Evolutionary conservation across 2,113 vertebrate species (phyloP), one percentile per base, ranked within the genome.

Genomic region (Pimephales promelas): DNA sequence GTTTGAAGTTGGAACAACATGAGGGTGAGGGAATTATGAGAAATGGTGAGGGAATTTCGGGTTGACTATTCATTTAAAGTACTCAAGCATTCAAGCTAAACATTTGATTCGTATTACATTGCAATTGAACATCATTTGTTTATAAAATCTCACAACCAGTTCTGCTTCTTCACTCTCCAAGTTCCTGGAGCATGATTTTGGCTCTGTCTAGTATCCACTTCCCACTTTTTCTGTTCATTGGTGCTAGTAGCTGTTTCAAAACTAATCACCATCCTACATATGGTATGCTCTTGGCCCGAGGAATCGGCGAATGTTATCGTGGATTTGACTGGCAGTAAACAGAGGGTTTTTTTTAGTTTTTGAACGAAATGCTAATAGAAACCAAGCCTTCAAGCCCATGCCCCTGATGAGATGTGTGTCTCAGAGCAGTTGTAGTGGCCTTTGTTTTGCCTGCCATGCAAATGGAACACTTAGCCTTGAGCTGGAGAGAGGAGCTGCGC

Each of bases 401-500:
- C 31, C 31, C 64, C 64, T 1, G 68, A 81, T 74, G 83, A 64
- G 68, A 85, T 85, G 54, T 79, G 83, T 14, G 5, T 85, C 66
- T 74, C 68, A 80, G 59, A 49, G 68, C 28, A 64, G 83, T 80
- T 85, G 28, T 52, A 34, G 10, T 81, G 77, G 31, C 75, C 59
- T 81, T 26, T 80, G 77, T 73, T 85, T 49, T 36, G 66, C 77
- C 24, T 74, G 40, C 77, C 83, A 85, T 81, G 77, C 77, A 81
- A 74, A 85, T 85, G 66, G 52, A 84, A 36, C 71, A 79, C 79
- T 85, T 85, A 73, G 77, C 83, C 83, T 80, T 85, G 77, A 85
- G 83, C 77, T 61, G 40, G 57, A 10, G 28, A 73, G 43, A 85
- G 45, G 56, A 85, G 77, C 56, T 0, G 68, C 4, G 5, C 45